A percentile compares a stretch with the other conserved stretches of the same genome.
phyloP scores from a whole-genome alignment of 2,888 invertebrate species.

The Mimumesa dahlbomi region DNA sequence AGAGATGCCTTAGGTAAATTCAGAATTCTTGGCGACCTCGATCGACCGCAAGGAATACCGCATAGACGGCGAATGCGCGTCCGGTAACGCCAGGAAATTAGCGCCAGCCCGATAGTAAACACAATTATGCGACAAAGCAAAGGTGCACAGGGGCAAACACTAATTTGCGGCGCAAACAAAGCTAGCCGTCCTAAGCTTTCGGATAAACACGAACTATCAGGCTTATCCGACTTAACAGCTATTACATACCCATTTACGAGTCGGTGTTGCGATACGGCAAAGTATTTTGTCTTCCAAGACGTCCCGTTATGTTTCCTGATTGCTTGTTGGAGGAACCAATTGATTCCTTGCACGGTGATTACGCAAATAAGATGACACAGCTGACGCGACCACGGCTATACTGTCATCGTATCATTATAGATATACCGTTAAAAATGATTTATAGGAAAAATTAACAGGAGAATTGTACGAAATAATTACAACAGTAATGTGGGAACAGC shows the following conservation, averaged over 20 bases:
- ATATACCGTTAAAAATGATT: too few relatives aligned
- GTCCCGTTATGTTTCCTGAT: too few relatives aligned
- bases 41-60: constrained; percentile 64
- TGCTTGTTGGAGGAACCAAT: too few relatives aligned
- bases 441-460: too few relatives aligned
- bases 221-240: constrained; percentile 60
- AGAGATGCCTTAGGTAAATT: constrained; percentile 48
- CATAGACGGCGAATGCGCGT: constrained; percentile 49
- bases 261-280: background rate
- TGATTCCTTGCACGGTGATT: too few relatives aligned
- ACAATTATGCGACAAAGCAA: constrained; percentile 70
- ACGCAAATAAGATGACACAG: too few relatives aligned
- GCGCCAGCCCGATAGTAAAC: constrained; percentile 62
- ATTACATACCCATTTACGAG: constrained; percentile 55
- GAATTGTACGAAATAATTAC: too few relatives aligned
- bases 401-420: too few relatives aligned
- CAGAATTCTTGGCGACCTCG: constrained; percentile 57
- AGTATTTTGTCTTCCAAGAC: background rate
- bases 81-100: constrained; percentile 63
- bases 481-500: too few relatives aligned
- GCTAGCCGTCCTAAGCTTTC: constrained; percentile 53
- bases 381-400: too few relatives aligned
- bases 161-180: constrained; percentile 66
- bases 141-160: constrained; percentile 63
- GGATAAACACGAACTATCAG: constrained; percentile 58